Conservation (phyloP, 1,140 invertebrate species). For the Acromyrmex charruanus region DNA sequence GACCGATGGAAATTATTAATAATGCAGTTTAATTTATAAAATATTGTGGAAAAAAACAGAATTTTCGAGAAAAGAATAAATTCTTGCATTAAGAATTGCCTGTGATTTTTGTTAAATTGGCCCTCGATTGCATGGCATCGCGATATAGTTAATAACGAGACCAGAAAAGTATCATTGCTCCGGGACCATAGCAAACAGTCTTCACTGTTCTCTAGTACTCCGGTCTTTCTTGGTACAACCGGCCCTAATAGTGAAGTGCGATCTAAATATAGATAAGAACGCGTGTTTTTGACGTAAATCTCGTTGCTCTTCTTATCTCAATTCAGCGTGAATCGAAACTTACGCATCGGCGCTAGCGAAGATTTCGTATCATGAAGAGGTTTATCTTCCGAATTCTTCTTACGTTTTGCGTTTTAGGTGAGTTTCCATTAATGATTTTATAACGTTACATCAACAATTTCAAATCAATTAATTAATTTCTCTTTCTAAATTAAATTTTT, state of each 20-base stretch:
- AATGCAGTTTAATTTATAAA: neutral
- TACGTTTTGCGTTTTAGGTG: slow-evolving; percentile 41
- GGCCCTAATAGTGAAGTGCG: slow-evolving; percentile 68
- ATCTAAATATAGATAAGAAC: slow-evolving; percentile 72
- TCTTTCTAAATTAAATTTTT: neutral
- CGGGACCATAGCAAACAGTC: slow-evolving; percentile 9
- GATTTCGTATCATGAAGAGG: slow-evolving; percentile 31
- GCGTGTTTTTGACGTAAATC: slow-evolving; percentile 65
- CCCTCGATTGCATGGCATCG: neutral
- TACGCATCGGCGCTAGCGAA: neutral
- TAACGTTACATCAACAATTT: neutral
- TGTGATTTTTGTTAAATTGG: neutral
- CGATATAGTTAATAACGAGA: slow-evolving; percentile 4
- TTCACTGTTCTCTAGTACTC: slow-evolving; percentile 57
- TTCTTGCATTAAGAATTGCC: neutral
- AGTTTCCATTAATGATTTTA: slow-evolving; percentile 6
- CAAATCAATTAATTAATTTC: neutral
- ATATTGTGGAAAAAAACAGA: neutral
- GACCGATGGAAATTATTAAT: neutral
- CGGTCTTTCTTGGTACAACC: slow-evolving; percentile 50
- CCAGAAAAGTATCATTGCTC: slow-evolving; percentile 14
- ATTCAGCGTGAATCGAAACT: slow-evolving; percentile 32
- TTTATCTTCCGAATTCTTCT: slow-evolving; percentile 27
- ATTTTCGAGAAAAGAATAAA: neutral
- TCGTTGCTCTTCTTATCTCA: slow-evolving; percentile 24